Percentiles rank a stretch among this genome's conserved stretches.
These are phyloP conservation scores for Hypsopygia costalis DNA, from an alignment of 2,888 invertebrate genomes.

Conservation along the genomic window DNA sequence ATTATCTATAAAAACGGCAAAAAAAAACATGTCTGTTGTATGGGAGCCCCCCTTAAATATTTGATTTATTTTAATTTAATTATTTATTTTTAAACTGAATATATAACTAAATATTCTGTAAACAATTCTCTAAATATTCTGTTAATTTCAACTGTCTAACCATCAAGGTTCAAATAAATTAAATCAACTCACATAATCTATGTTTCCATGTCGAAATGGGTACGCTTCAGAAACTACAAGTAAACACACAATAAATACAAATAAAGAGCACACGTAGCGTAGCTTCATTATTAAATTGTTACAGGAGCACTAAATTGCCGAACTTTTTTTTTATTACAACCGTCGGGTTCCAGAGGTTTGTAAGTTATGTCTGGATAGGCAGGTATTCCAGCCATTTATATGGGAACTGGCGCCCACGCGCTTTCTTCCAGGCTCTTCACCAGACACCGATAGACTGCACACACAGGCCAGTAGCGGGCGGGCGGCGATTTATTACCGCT, in stretches of 20 bases:
- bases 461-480: not conserved
- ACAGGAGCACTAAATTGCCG: not conserved
- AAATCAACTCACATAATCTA: slow-evolving; percentile 62
- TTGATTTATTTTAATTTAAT: no score
- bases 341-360: slow-evolving; percentile 37
- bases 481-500: not conserved
- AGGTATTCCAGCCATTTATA: slow-evolving; percentile 49
- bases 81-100: no score
- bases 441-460: not conserved
- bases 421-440: slow-evolving; percentile 41
- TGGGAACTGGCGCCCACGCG: slow-evolving; percentile 52
- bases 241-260: slow-evolving; percentile 42
- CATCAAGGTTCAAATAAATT: no score
- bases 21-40: no score
- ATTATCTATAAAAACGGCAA: no score
- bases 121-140: no score
- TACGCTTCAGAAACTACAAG: slow-evolving; percentile 38
- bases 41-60: no score
- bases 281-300: slow-evolving; percentile 39
- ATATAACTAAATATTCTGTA: no score
- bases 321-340: slow-evolving; percentile 7
- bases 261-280: slow-evolving; percentile 34
- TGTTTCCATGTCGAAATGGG: slow-evolving; percentile 48
- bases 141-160: no score
- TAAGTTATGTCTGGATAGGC: slow-evolving; percentile 43